Conservation (phyloP, 64 coral and sea anemone genomes). For the Montipora cactus region DNA sequence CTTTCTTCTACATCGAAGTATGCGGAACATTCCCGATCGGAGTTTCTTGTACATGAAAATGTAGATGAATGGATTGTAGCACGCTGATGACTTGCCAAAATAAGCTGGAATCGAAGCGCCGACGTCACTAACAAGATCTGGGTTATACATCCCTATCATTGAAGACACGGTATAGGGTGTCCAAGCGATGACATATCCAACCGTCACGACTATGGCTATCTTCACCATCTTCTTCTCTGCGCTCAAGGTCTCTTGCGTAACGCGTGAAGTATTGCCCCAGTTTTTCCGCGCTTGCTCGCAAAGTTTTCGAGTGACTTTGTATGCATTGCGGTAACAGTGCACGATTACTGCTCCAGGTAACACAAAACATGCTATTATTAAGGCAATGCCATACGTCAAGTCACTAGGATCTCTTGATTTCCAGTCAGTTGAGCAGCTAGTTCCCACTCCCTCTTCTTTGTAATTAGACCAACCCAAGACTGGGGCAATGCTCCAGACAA, state of each 20-base stretch:
- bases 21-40: not conserved
- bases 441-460: slow-evolving; percentile 30
- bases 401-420: not conserved
- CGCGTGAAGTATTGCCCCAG: not conserved
- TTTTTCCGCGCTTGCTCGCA: not conserved
- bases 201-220: not conserved
- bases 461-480: slow-evolving; percentile 59
- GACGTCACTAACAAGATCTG: not conserved
- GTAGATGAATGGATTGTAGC: slow-evolving; percentile 50
- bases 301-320: not conserved
- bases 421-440: slow-evolving; percentile 51
- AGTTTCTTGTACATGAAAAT: slow-evolving; percentile 19
- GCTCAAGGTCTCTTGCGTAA: not conserved
- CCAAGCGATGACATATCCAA: slow-evolving; percentile 19
- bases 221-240: slow-evolving; percentile 12
- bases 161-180: slow-evolving; percentile 21
- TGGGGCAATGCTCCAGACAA: slow-evolving; percentile 31
- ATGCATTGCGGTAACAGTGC: slow-evolving; percentile 8
- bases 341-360: slow-evolving; percentile 24
- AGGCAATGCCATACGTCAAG: slow-evolving; percentile 4
- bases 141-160: not conserved
- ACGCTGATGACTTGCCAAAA: slow-evolving; percentile 30
- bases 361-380: slow-evolving; percentile 45
- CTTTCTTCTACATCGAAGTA: not conserved
- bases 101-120: slow-evolving; percentile 39